Evolutionary conservation across 2,888 invertebrate genomes (phyloP).

Genomic region (Mechanitis mazaeus): DNA sequence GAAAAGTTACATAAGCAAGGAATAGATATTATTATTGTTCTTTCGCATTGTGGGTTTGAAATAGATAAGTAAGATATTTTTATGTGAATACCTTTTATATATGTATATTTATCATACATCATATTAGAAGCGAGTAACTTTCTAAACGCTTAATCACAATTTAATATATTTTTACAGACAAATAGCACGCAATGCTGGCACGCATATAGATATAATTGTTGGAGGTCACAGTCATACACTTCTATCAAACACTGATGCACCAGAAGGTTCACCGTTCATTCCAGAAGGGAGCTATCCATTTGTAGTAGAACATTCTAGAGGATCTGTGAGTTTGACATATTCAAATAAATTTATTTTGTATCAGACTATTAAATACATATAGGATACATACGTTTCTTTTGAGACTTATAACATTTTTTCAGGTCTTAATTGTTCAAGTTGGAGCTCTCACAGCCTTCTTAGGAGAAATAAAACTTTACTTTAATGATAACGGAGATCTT

Average conservation of each 20-base stretch:
- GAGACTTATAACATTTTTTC: slow-evolving; percentile 14
- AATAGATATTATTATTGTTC: slow-evolving; percentile 85
- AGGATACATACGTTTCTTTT: too few species aligned
- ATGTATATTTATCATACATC: too few species aligned
- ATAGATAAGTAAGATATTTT: slow-evolving; percentile 69
- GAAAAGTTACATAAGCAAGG: slow-evolving; percentile 77
- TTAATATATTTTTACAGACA: slow-evolving; percentile 43
- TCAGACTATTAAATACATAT: too few species aligned
- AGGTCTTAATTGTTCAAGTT: slow-evolving; percentile 84
- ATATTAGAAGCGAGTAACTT: too few species aligned
- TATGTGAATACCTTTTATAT: too few species aligned
- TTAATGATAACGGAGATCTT: slow-evolving; percentile 82
- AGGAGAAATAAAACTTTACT: slow-evolving; percentile 85
- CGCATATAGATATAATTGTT: slow-evolving; percentile 85
- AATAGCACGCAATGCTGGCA: slow-evolving; percentile 82
- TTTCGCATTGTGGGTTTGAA: slow-evolving; percentile 88
- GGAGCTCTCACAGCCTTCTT: slow-evolving; percentile 85
- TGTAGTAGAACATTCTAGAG: slow-evolving; percentile 72
- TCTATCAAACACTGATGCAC: slow-evolving; percentile 77
- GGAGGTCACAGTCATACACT: slow-evolving; percentile 91
- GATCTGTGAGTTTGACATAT: slow-evolving; percentile 39
- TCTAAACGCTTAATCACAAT: too few species aligned
- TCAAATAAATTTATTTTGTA: too few species aligned
- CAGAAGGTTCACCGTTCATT: slow-evolving; percentile 65
- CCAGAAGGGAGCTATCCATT: slow-evolving; percentile 83